Percentiles rank a stretch among this genome's conserved stretches.
These are phyloP conservation scores for Tetragnatha montana DNA, from an alignment of 2,888 invertebrate genomes.

Conservation along the genomic window DNA sequence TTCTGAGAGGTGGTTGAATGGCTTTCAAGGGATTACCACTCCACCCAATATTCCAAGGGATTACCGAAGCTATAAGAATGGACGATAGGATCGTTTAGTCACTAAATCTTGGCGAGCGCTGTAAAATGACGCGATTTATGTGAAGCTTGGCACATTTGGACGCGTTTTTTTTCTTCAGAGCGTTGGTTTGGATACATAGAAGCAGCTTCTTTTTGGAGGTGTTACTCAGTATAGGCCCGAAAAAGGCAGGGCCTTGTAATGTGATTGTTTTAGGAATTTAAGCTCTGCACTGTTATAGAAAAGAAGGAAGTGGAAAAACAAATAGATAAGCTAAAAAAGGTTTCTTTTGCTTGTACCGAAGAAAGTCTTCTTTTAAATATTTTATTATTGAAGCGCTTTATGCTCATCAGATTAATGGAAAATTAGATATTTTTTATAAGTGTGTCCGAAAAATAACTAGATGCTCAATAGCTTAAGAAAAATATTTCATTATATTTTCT, in stretches of 20 bases:
- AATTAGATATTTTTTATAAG: too few relatives aligned
- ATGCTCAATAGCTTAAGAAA: neutral
- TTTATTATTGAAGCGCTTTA: too few relatives aligned
- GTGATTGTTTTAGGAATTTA: too few relatives aligned
- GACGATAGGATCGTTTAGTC: neutral
- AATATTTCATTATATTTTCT: neutral
- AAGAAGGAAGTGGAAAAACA: too few relatives aligned
- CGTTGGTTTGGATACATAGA: neutral
- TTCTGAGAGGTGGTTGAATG: constrained; percentile 7
- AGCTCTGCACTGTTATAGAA: too few relatives aligned
- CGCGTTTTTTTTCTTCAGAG: neutral
- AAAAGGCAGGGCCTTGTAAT: too few relatives aligned
- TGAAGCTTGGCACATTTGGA: neutral
- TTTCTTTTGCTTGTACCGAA: too few relatives aligned
- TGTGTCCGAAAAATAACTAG: neutral
- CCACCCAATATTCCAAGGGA: neutral
- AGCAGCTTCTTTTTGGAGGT: neutral
- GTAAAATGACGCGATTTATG: neutral
- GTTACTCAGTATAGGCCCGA: neutral
- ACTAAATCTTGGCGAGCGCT: neutral
- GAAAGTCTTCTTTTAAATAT: too few relatives aligned
- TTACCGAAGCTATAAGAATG: neutral
- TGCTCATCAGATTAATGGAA: too few relatives aligned
- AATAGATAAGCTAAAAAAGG: too few relatives aligned
- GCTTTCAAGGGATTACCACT: constrained; percentile 38